A percentile compares a stretch with the other conserved stretches of the same genome.
Conservation (phyloP, 2,113 vertebrate species). For the Jaculus jaculus region DNA sequence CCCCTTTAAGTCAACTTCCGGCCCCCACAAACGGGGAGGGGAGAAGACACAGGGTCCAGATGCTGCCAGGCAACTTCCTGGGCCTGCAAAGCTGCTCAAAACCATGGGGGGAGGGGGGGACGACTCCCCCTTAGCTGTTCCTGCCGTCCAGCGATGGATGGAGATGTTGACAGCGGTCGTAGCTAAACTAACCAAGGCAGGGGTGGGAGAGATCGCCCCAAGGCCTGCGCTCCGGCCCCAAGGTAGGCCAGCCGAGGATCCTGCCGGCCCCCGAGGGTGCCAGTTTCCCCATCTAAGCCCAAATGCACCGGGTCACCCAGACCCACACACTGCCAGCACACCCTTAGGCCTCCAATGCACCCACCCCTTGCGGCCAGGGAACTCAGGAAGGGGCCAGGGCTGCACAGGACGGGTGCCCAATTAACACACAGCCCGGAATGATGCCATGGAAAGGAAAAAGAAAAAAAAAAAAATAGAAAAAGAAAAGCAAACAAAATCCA, state of each 20-base stretch:
- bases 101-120: too few relatives aligned
- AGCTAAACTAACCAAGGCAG: neutral
- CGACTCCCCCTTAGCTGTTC: neutral
- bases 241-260: neutral
- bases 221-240: neutral
- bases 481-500: neutral
- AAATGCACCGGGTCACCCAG: neutral
- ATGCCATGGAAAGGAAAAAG: neutral
- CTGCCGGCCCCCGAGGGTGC: neutral
- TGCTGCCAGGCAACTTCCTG: constrained; percentile 47
- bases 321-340: neutral
- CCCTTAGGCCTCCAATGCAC: neutral
- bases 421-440: neutral
- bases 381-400: neutral
- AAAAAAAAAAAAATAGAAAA: neutral
- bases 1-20: neutral
- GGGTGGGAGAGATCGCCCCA: neutral
- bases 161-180: neutral
- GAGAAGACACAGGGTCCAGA: neutral
- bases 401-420: neutral
- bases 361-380: too few relatives aligned
- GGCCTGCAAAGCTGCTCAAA: neutral
- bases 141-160: neutral
- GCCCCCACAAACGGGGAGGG: neutral
- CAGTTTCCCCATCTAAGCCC: neutral